Conservation (phyloP, 2,888 invertebrate genomes). For the Didymodactylos carnosus region DNA sequence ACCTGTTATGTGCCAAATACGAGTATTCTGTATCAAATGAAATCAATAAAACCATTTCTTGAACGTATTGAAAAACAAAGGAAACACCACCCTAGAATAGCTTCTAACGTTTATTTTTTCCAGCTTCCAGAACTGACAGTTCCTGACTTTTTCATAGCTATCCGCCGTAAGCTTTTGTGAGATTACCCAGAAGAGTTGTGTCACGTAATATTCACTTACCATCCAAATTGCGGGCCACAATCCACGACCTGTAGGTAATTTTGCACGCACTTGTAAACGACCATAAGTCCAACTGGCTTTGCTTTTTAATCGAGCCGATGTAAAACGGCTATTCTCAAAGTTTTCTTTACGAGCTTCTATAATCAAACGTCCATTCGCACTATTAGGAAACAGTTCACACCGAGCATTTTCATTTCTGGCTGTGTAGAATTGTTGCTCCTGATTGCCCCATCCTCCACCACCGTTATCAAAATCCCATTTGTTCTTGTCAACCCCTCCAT, state of each 20-base stretch:
- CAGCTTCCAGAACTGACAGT: too few species aligned
- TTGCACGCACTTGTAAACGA: slow-evolving; percentile 6
- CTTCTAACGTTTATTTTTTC: too few species aligned
- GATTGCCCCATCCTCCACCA: neutral
- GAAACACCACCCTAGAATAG: too few species aligned
- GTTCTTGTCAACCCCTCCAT: neutral
- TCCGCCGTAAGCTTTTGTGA: too few species aligned
- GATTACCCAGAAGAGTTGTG: too few species aligned
- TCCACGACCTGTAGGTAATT: slow-evolving; percentile 6
- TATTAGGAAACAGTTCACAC: neutral
- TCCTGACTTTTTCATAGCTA: too few species aligned
- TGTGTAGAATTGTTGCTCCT: neutral
- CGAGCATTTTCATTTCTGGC: neutral
- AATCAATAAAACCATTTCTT: too few species aligned
- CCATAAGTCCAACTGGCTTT: slow-evolving; percentile 1
- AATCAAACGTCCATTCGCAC: neutral
- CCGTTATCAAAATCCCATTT: neutral
- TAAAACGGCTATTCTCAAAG: neutral
- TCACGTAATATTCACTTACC: neutral
- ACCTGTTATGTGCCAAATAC: too few species aligned
- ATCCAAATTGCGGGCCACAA: slow-evolving; percentile 10
- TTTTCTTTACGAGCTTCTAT: neutral
- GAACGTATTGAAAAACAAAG: too few species aligned
- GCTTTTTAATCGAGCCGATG: slow-evolving; percentile 5
- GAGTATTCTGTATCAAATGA: too few species aligned